phyloP scores from a whole-genome alignment of 2,888 invertebrate genomes.

The Girardia tigrina region DNA sequence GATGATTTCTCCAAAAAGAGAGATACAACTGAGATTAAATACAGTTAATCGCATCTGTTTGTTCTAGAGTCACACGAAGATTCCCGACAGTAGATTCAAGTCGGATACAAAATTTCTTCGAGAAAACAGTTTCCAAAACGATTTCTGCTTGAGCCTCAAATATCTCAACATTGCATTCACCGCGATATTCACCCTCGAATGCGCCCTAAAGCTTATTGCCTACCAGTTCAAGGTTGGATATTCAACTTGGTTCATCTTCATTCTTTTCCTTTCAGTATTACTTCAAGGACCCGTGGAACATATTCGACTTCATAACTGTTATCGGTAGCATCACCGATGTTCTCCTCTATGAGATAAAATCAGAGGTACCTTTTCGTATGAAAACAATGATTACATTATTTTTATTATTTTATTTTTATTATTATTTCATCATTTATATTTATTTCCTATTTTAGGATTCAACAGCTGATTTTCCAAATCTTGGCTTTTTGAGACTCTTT shows the following conservation, averaged over 20 bases:
- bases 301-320: conserved; percentile 98
- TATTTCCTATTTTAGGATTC: conserved; percentile 31
- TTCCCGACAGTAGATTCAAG: not conserved
- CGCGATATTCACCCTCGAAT: conserved; percentile 98
- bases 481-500: conserved; percentile 94
- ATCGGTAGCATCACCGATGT: conserved; percentile 99
- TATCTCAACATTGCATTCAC: conserved; percentile 98
- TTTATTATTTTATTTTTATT: too few species aligned
- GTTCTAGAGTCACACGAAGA: conserved; percentile 29
- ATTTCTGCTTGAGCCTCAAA: conserved; percentile 56
- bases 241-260: not conserved
- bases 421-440: not conserved
- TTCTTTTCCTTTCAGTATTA: conserved; percentile 64
- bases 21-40: too few species aligned
- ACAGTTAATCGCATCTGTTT: too few species aligned
- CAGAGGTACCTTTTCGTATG: not conserved
- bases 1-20: too few species aligned
- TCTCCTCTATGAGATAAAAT: conserved; percentile 73
- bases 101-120: conserved; percentile 28
- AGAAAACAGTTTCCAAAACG: conserved; percentile 30
- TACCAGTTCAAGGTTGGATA: conserved; percentile 83
- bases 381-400: not conserved
- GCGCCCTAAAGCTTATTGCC: conserved; percentile 96
- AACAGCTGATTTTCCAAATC: conserved; percentile 64
- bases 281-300: conserved; percentile 99